Evolutionary conservation across 2,797 vertebrate genomes (phyloP), one percentile per base, ranked within the genome.

Genomic region (Brachymystax lenok): DNA sequence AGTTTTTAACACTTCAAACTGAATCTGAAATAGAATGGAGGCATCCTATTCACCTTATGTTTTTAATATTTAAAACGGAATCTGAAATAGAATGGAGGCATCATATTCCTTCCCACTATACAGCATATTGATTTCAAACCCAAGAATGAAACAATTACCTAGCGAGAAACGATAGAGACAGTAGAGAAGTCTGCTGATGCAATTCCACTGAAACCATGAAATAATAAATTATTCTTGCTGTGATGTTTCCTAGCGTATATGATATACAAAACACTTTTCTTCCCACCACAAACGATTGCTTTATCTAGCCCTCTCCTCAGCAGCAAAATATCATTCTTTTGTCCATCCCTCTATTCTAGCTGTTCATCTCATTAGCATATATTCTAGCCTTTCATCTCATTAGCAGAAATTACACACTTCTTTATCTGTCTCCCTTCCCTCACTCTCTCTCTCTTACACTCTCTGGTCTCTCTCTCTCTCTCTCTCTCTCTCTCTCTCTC

Each of bases 301-400:
- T 81, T 54, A 82, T 85, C 69, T 35, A 71, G 69, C 61, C 67
- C 5, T 5, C 16, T 76, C 68, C 28, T 21, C 77, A 73, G 56
- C 69, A 56, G 61, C 68, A 5, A 61, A 59, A 73, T 63, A 16
- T 74, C 16, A 33, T 35, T 52, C 59, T 69, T 82, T 73, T 76
- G 75, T 79, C n/a, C 24, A 17, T 71, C 35, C 27, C 67, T 28
- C 21, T 35, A 35, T 35, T 35, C 33, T 35, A 7, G 6, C 35
- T 5, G 6, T 35, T 35, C 35, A 35, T 35, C 35, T 1, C 35
- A 7, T 33, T 33, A 33, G 30, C 30, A 33, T 33, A 3, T 33
- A 33, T 33, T 33, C 3, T 33, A 33, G 30, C 30, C 30, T 4
- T 33, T 33, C 30, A 33, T 33, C 30, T 33, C 30, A 33, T 33